Evolutionary conservation across 2,888 invertebrate species (phyloP).

Genomic region (Apamea anceps): DNA sequence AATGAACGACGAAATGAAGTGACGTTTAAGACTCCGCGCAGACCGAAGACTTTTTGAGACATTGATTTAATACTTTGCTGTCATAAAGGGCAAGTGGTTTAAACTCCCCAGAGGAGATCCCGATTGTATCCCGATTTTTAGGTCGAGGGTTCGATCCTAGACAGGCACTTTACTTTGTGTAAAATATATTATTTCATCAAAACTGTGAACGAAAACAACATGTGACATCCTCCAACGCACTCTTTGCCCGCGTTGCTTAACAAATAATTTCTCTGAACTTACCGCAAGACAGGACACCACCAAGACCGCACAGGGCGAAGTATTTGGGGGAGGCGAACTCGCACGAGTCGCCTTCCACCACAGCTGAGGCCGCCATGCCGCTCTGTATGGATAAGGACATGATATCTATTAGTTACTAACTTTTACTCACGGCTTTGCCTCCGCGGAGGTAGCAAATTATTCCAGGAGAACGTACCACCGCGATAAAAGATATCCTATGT

Average conservation of each 20-base stretch:
- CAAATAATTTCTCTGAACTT: slow-evolving; percentile 59
- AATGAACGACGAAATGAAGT: too few relatives aligned
- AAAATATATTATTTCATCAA: background rate
- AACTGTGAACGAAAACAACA: background rate
- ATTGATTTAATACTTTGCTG: too few relatives aligned
- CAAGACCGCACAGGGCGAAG: slow-evolving; percentile 97
- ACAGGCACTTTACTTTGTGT: too few relatives aligned
- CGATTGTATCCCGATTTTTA: background rate
- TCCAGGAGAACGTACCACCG: background rate
- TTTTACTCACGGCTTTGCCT: background rate
- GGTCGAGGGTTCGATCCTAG: background rate
- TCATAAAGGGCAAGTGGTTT: background rate
- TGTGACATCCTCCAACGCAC: background rate
- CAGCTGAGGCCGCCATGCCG: slow-evolving; percentile 84
- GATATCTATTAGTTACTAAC: background rate
- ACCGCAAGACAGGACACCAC: slow-evolving; percentile 93
- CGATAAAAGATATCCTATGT: background rate
- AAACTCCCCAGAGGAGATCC: background rate
- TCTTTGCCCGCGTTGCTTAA: background rate
- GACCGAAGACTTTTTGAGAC: too few relatives aligned
- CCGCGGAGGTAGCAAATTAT: background rate
- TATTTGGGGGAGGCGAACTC: slow-evolving; percentile 98
- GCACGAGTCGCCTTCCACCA: slow-evolving; percentile 91
- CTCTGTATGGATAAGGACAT: slow-evolving; percentile 61
- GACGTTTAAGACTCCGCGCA: too few relatives aligned